Evolutionary conservation across 2,113 vertebrate genomes (phyloP).

Genomic region (Onychorhynchus coronatus): DNA sequence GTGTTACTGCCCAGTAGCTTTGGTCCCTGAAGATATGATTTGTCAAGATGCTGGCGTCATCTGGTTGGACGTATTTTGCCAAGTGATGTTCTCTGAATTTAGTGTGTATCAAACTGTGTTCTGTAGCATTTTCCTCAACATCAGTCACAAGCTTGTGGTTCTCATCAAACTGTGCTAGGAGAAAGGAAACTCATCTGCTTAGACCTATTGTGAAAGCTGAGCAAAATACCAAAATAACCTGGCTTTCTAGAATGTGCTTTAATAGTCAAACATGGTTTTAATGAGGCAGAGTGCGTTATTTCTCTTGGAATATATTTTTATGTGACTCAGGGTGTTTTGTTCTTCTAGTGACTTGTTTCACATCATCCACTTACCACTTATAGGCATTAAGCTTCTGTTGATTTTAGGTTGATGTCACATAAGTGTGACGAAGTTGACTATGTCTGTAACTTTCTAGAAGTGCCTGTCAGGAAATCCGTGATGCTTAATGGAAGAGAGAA

Average conservation of each 20-base stretch:
- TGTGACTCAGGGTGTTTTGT: conserved; percentile 49
- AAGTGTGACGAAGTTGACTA: background rate
- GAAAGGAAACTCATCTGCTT: background rate
- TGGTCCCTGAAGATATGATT: background rate
- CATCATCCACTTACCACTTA: conserved; percentile 24
- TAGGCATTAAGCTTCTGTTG: background rate
- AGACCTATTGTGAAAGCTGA: conserved; percentile 5
- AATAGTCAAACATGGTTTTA: conserved; percentile 7
- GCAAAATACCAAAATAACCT: background rate
- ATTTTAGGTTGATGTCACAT: background rate
- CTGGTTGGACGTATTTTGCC: background rate
- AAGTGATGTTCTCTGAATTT: background rate
- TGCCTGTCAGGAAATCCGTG: background rate
- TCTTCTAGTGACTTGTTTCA: conserved; percentile 35
- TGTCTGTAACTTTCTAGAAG: conserved; percentile 10
- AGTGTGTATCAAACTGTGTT: background rate
- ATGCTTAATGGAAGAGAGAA: background rate
- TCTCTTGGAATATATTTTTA: conserved; percentile 21
- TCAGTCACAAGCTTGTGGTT: background rate
- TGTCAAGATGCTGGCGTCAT: background rate
- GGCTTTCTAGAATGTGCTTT: conserved; percentile 19
- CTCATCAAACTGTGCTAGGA: background rate
- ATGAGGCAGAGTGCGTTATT: conserved; percentile 10
- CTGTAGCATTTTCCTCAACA: background rate
- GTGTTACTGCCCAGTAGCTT: background rate